Evolutionary conservation across 1,140 invertebrate species (phyloP).

Genomic region (Lordiphosa clarofinis): DNA sequence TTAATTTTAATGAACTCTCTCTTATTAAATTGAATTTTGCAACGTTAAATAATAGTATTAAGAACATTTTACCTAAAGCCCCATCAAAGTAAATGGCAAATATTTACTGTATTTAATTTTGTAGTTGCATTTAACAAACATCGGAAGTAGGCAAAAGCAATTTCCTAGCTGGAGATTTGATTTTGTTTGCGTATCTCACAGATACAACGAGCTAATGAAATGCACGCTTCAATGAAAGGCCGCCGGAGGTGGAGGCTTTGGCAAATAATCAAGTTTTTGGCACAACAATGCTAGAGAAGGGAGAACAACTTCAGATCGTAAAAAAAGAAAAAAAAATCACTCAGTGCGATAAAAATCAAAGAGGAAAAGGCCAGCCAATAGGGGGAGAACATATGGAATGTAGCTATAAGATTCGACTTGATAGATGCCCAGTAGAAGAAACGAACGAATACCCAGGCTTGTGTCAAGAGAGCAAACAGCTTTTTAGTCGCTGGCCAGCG

Average conservation of each 20-base stretch:
- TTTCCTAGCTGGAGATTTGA: slow-evolving; percentile 56
- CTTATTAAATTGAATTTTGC: slow-evolving; percentile 59
- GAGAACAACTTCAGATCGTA: slow-evolving; percentile 22
- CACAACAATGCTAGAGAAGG: slow-evolving; percentile 51
- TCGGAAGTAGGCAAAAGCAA: slow-evolving; percentile 56
- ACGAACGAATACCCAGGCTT: too few species aligned
- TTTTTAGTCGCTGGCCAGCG: too few species aligned
- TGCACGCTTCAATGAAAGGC: slow-evolving; percentile 37
- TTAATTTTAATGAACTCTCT: slow-evolving; percentile 51
- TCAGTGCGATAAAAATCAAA: slow-evolving; percentile 60
- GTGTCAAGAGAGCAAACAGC: too few species aligned
- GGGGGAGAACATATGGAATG: background rate
- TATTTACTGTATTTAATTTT: slow-evolving; percentile 41
- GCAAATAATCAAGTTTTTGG: slow-evolving; percentile 45
- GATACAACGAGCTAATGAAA: slow-evolving; percentile 69
- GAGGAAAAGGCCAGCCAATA: slow-evolving; percentile 9
- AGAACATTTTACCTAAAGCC: slow-evolving; percentile 2
- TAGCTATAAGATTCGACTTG: too few species aligned
- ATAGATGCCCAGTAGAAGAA: too few species aligned
- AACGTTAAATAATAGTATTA: slow-evolving; percentile 52
- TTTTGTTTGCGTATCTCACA: slow-evolving; percentile 59
- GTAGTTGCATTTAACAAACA: slow-evolving; percentile 49
- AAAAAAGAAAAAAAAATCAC: slow-evolving; percentile 32
- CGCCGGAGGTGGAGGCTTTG: slow-evolving; percentile 6
- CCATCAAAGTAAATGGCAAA: slow-evolving; percentile 41